phyloP scores from a whole-genome alignment of 2,113 vertebrate genomes.

The Catharus bicknelli region DNA sequence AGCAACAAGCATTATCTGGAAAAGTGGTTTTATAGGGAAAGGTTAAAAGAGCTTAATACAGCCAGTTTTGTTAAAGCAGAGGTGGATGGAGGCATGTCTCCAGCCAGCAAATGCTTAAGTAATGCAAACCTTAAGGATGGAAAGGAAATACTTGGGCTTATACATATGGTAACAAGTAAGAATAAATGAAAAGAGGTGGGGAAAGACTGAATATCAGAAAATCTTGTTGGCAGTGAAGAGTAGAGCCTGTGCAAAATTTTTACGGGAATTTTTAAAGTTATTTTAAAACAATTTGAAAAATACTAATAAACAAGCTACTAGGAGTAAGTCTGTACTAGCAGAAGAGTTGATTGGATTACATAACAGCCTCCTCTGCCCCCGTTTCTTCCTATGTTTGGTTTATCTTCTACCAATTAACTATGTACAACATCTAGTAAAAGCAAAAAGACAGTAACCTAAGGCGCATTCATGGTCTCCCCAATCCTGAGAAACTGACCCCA shows the following conservation, averaged over 20 bases:
- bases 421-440: not conserved
- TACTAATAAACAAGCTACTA: not conserved
- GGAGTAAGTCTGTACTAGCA: not conserved
- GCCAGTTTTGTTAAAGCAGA: not conserved
- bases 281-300: not conserved
- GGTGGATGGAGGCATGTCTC: not conserved
- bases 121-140: constrained; percentile 17
- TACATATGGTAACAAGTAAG: not conserved
- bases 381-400: not conserved
- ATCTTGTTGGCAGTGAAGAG: not conserved
- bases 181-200: constrained; percentile 10
- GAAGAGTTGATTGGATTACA: not conserved
- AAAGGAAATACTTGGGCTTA: constrained; percentile 7
- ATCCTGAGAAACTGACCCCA: not conserved
- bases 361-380: not conserved
- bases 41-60: constrained; percentile 17
- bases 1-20: constrained; percentile 14
- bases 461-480: not conserved
- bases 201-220: constrained; percentile 5
- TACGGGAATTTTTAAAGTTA: not conserved
- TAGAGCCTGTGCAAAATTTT: not conserved
- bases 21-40: constrained; percentile 1
- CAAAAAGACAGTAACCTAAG: not conserved
- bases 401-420: not conserved
- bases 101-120: not conserved